Evolutionary conservation across 2,113 vertebrate genomes (phyloP).

Genomic region (Phylloscopus trochilus): DNA sequence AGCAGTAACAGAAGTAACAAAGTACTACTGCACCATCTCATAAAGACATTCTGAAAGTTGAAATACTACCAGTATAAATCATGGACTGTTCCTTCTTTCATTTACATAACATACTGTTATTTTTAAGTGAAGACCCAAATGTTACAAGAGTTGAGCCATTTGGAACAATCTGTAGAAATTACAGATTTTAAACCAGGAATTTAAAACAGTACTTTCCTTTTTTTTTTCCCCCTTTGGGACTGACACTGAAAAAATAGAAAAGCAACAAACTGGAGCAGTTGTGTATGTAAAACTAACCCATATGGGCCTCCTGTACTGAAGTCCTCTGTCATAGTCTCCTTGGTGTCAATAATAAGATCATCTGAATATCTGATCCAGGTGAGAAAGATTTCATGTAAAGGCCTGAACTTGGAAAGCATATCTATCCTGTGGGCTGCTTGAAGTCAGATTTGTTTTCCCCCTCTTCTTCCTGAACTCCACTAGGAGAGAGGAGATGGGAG

Average conservation of each 20-base stretch:
- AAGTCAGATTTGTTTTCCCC: neutral
- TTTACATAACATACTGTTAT: neutral
- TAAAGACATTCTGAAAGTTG: neutral
- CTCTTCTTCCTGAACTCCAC: neutral
- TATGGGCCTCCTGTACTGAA: neutral
- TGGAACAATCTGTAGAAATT: neutral
- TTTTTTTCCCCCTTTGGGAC: neutral
- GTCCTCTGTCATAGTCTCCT: neutral
- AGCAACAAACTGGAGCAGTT: neutral
- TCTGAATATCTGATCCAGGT: neutral
- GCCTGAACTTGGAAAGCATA: neutral
- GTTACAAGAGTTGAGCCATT: neutral
- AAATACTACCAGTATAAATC: neutral
- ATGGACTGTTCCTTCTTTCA: neutral
- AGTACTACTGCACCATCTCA: neutral
- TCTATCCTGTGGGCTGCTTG: neutral
- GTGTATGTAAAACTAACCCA: neutral
- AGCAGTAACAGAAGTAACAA: neutral
- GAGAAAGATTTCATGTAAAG: neutral
- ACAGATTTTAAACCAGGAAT: neutral
- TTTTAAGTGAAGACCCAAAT: neutral
- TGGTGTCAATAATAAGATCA: neutral
- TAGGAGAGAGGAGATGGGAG: neutral
- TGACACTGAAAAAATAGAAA: neutral
- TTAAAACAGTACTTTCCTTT: neutral